Base-by-base conservation (phyloP, 1,140 invertebrate genomes). In the Neodiprion fabricii region DNA sequence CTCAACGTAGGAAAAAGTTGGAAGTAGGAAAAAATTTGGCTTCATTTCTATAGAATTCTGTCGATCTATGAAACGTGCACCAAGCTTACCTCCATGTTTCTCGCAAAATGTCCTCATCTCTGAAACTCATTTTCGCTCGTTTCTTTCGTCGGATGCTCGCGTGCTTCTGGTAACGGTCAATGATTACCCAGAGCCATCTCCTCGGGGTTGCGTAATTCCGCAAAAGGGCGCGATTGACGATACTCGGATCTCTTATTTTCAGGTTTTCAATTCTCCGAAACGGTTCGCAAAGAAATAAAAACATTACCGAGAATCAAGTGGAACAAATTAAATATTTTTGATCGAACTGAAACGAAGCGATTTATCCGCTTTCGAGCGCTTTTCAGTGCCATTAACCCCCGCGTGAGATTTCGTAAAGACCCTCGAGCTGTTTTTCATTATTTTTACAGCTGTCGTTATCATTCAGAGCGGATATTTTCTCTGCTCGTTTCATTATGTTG, bases 171-270 rank as follows among this genome's bases (percentile, higher is more conserved):
- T 11, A 53, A 53, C 50, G 50, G 50, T n/a, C n/a, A 53, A 11
- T 53, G 2, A 53, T 53, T 53, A 53, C n/a, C 50, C 50, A 14
- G 17, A 21, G 50, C 50, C 50, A 1, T n/a, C 50, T n/a, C 50
- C 50, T n/a, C 10, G 50, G 10, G 10, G 50, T n/a, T 10, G 50
- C 50, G 50, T n/a, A 14, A 53, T 53, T 10, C 50, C 50, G 50
- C 10, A 53, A 2, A 10, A 53, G 50, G 10, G 50, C 50, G 50
- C 10, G 50, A 53, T n/a, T 53, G n/a, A 53, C 50, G 50, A 53
- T 53, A 53, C 50, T 53, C 50, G 50, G 50, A 53, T n/a, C 50
- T 53, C n/a, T 53, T n/a, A 53, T 53, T 53, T 53, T n/a, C 50
- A 14, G 50, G 10, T 11, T 53, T 53, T 53, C 50, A 53, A 10